Percentiles rank a stretch among this genome's conserved stretches.
phyloP scores from a whole-genome alignment of 92 coral and sea anemone species.

The Zoanthus sansibaricus region DNA sequence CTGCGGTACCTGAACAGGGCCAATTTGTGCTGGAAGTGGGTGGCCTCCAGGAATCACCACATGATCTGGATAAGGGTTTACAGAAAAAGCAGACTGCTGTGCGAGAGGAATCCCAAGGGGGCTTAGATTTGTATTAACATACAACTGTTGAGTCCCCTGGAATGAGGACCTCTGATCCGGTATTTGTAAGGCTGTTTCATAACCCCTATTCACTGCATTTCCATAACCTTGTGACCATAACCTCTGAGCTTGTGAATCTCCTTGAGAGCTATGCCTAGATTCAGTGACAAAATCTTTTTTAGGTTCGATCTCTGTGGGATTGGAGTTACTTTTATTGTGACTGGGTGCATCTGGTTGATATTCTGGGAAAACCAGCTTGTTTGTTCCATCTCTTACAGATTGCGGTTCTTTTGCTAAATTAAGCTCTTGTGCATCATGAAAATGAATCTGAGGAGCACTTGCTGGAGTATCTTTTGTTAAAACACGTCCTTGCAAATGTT shows the following conservation, averaged over 20 bases:
- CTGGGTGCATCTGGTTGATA: slow-evolving; percentile 16
- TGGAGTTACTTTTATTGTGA: neutral
- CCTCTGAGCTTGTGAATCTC: slow-evolving; percentile 6
- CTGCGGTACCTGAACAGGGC: slow-evolving; percentile 29
- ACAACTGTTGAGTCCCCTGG: slow-evolving; percentile 28
- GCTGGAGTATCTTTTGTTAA: neutral
- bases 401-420: neutral
- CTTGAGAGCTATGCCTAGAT: neutral
- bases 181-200: slow-evolving; percentile 14
- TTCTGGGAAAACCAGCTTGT: neutral
- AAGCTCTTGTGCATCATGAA: slow-evolving; percentile 12
- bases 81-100: slow-evolving; percentile 24
- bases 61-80: slow-evolving; percentile 44
- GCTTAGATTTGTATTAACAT: slow-evolving; percentile 34
- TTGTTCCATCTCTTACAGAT: neutral
- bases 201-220: slow-evolving; percentile 2
- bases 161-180: slow-evolving; percentile 25
- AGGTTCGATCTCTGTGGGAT: neutral
- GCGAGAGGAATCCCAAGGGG: slow-evolving; percentile 35
- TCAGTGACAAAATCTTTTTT: neutral
- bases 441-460: neutral
- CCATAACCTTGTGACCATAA: slow-evolving; percentile 8
- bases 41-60: slow-evolving; percentile 27
- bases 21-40: slow-evolving; percentile 31
- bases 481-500: slow-evolving; percentile 3